Evolutionary conservation across 2,888 invertebrate genomes (phyloP).

Genomic region (Pherbina coryleti): DNA sequence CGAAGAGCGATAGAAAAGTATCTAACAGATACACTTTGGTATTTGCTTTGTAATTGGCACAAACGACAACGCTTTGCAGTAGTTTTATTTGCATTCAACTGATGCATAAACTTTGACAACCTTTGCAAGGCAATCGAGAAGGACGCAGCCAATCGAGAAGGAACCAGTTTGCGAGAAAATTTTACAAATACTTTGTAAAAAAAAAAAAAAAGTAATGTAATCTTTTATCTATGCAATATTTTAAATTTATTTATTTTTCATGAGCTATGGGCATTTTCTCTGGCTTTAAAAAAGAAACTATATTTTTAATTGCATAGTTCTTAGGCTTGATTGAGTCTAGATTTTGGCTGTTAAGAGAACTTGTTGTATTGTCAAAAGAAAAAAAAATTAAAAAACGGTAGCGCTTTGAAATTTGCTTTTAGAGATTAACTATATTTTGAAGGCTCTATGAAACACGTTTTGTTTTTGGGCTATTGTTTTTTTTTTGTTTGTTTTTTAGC

Average conservation of each 20-base stretch:
- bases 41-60: conserved; percentile 10
- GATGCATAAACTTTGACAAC: neutral
- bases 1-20: neutral
- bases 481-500: conserved; percentile 20
- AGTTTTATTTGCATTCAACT: neutral
- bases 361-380: no score
- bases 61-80: conserved; percentile 14
- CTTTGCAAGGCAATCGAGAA: conserved; percentile 4
- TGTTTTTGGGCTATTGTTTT: neutral
- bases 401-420: no score
- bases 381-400: no score
- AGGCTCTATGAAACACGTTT: no score
- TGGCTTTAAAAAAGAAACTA: no score
- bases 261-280: no score
- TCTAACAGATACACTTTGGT: neutral
- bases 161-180: neutral
- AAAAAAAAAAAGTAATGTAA: conserved; percentile 20
- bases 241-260: no score
- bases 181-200: neutral
- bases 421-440: no score
- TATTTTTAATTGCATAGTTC: no score
- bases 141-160: neutral
- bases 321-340: no score
- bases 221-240: neutral
- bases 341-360: no score